A percentile compares a stretch with the other conserved stretches of the same genome.
Conservation (phyloP, 2,113 vertebrate genomes). For the Perca flavescens region DNA sequence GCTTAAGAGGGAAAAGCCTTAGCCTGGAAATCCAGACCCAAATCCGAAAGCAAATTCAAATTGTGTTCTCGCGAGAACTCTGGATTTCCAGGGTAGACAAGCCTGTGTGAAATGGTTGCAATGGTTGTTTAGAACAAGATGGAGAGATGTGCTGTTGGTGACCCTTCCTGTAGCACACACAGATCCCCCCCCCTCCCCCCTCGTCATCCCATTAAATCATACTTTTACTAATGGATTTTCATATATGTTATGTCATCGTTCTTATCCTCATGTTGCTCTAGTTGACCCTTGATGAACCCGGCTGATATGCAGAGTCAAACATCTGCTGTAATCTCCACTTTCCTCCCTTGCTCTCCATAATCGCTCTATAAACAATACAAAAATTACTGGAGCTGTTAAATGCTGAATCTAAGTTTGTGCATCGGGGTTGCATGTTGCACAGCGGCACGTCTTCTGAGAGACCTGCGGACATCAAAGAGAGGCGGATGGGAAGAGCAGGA, state of each 20-base stretch:
- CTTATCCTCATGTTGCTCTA: slow-evolving; percentile 55
- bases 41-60: too few relatives aligned
- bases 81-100: neutral
- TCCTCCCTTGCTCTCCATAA: slow-evolving; percentile 51
- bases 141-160: slow-evolving; percentile 59
- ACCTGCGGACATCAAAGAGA: slow-evolving; percentile 55
- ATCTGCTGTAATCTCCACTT: slow-evolving; percentile 64
- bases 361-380: slow-evolving; percentile 51
- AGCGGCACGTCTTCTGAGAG: slow-evolving; percentile 66
- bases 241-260: slow-evolving; percentile 70
- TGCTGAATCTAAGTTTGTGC: slow-evolving; percentile 36
- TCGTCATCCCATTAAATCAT: slow-evolving; percentile 59
- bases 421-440: slow-evolving; percentile 14
- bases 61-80: too few relatives aligned
- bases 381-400: slow-evolving; percentile 50
- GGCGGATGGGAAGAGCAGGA: slow-evolving; percentile 34
- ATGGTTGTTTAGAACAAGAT: slow-evolving; percentile 29
- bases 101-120: slow-evolving; percentile 13
- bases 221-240: slow-evolving; percentile 61
- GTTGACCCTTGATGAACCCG: slow-evolving; percentile 48
- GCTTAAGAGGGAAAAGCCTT: slow-evolving; percentile 6
- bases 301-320: slow-evolving; percentile 38
- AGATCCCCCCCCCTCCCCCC: slow-evolving; percentile 29
- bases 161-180: slow-evolving; percentile 15
- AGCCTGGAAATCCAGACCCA: too few relatives aligned